Conservation (phyloP, 2,113 vertebrate species). For the Percina caprodes region DNA sequence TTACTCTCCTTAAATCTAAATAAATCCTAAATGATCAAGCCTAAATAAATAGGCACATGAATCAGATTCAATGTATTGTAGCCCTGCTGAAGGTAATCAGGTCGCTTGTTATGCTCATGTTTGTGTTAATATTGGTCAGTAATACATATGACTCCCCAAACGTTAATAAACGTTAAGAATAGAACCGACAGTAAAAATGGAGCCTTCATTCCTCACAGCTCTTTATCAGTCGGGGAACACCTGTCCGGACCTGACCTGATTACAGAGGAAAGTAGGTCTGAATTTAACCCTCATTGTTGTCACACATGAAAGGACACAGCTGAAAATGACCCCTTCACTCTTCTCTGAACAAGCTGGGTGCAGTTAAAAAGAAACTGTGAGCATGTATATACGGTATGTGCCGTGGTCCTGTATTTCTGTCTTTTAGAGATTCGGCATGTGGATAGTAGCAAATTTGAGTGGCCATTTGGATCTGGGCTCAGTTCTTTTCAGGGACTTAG, state of each 20-base stretch:
- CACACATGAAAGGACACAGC: slow-evolving; percentile 45
- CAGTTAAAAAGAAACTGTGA: slow-evolving; percentile 12
- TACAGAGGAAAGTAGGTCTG: slow-evolving; percentile 76
- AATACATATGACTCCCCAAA: slow-evolving; percentile 34
- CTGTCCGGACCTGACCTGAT: slow-evolving; percentile 78
- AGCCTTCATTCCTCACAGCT: slow-evolving; percentile 58
- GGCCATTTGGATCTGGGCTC: slow-evolving; percentile 2
- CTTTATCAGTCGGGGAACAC: slow-evolving; percentile 77
- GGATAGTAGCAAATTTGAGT: slow-evolving; percentile 1
- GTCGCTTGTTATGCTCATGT: slow-evolving; percentile 14
- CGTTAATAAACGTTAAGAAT: background rate
- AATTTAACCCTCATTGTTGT: slow-evolving; percentile 64
- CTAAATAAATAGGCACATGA: background rate
- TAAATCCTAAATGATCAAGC: background rate
- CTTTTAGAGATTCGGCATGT: background rate
- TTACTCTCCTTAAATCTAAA: slow-evolving; percentile 3
- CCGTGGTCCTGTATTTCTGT: background rate
- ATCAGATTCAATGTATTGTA: background rate
- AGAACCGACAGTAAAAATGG: slow-evolving; percentile 45
- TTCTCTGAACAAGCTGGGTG: background rate
- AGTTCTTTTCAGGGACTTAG: background rate
- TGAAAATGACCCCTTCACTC: slow-evolving; percentile 43
- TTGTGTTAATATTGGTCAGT: slow-evolving; percentile 14
- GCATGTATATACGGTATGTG: background rate
- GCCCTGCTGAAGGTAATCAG: slow-evolving; percentile 9